These are phyloP conservation scores for Thymelicus acteon DNA, from an alignment of 2,888 invertebrate genomes.

Conservation along the genomic window DNA sequence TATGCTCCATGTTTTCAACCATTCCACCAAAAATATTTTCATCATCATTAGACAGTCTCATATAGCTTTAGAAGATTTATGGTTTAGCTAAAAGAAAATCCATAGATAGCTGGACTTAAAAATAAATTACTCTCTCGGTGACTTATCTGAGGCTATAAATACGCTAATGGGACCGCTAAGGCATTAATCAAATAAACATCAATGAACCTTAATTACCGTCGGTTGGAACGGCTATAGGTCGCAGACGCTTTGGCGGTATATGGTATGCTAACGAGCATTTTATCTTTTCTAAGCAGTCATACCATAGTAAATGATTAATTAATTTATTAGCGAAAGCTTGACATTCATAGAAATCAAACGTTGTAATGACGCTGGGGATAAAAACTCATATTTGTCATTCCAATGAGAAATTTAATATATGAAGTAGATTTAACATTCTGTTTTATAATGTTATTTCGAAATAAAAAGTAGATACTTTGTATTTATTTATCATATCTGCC, in stretches of 20 bases:
- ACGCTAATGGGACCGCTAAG: slow-evolving; percentile 16
- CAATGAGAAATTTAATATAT: too few species aligned
- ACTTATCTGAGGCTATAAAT: slow-evolving; percentile 20
- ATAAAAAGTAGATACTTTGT: too few species aligned
- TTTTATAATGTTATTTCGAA: too few species aligned
- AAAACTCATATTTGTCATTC: too few species aligned
- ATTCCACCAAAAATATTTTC: not conserved
- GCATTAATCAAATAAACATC: slow-evolving; percentile 27
- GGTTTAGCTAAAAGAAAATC: not conserved
- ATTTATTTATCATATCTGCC: too few species aligned
- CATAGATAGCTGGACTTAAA: slow-evolving; percentile 10
- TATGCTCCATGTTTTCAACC: not conserved
- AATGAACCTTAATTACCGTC: slow-evolving; percentile 12
- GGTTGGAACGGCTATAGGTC: not conserved
- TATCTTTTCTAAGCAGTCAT: too few species aligned
- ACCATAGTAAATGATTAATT: not conserved
- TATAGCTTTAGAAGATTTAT: slow-evolving; percentile 6
- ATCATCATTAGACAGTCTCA: not conserved
- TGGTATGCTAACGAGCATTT: too few species aligned
- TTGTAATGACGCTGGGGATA: too few species aligned
- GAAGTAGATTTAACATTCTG: too few species aligned
- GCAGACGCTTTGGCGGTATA: not conserved
- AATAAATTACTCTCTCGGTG: slow-evolving; percentile 18
- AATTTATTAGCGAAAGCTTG: not conserved
- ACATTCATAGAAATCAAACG: too few species aligned